Conservation (phyloP, 2,888 invertebrate genomes). For the Pterobdella sp. region DNA sequence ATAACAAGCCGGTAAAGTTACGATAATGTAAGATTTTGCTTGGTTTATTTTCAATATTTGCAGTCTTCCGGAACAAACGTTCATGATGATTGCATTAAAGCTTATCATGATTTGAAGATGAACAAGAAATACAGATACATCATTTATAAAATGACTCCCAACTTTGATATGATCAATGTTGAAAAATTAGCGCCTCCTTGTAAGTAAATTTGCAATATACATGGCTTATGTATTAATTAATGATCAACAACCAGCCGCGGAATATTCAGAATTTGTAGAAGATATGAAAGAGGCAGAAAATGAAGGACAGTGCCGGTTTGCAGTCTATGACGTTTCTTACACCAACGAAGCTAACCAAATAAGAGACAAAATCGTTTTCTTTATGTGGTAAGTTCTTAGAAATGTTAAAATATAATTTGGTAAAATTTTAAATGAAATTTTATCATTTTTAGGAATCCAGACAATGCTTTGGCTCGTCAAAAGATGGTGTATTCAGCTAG, state of each 20-base stretch:
- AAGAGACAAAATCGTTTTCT: conserved; percentile 44
- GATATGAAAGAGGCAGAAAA: conserved; percentile 69
- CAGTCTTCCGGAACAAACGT: conserved; percentile 86
- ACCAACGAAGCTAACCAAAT: conserved; percentile 59
- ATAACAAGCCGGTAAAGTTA: too few species aligned
- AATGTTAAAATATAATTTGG: conserved; percentile 18
- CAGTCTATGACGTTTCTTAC: conserved; percentile 89
- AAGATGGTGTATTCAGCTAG: conserved; percentile 76
- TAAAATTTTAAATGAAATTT: not conserved
- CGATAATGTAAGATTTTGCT: too few species aligned
- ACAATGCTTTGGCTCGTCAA: conserved; percentile 81
- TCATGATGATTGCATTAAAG: conserved; percentile 85
- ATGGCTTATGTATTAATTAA: too few species aligned
- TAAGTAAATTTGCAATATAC: conserved; percentile 24
- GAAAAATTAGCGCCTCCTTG: conserved; percentile 33
- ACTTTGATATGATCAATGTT: conserved; percentile 77
- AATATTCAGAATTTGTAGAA: conserved; percentile 86
- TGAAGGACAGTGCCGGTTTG: conserved; percentile 90
- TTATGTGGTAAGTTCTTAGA: conserved; percentile 43
- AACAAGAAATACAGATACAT: conserved; percentile 91
- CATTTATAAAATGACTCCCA: conserved; percentile 88
- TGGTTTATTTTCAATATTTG: too few species aligned
- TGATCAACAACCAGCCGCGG: too few species aligned
- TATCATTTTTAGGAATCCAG: conserved; percentile 65
- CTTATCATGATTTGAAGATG: conserved; percentile 93